Base-by-base conservation (phyloP, 1,140 invertebrate genomes). In the Parasteatoda tepidariorum region DNA sequence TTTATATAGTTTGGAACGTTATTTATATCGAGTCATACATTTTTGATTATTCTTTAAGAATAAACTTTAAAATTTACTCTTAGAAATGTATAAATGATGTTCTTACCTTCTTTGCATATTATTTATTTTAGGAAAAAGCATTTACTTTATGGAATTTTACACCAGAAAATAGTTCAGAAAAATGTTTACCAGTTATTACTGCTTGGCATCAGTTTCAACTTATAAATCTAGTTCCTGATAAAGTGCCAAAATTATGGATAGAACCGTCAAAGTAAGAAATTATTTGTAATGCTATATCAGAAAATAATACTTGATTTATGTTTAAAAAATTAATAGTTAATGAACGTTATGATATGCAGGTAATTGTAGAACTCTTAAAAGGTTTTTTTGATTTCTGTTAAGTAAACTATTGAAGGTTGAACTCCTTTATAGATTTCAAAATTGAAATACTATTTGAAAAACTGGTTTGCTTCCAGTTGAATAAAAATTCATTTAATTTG, bases 111-210 rank as follows among this genome's bases (percentile, higher is more conserved):
- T n/a, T n/a, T n/a, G n/a, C 5, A 28, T 24, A 30, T 9, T 1
- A 30, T 26, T 59, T 24, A 31, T 59, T 73, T 3, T 24, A 73
- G 70, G 15, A 22, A 2, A 59, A 73, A 73, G 55, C 70, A 30
- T 59, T 73, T 2, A 7, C 55, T n/a, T 73, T 22, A 1, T 71
- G 61, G 55, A 90, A 90, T 78, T 96, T 95, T 95, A 91, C 92
- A n/a, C 91, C 93, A 87, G 90, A 92, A 28, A 95, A 95, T 87
- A 91, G 93, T 55, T 92, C 94, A 79, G 92, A 93, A 85, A 96
- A 96, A 88, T 92, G 95, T 84, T 90, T 96, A 73, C 93, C 94
- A 0, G 87, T 96, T 15, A 87, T 94, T 4, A 95, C 93, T 1
- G 91, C 94, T 62, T 94, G 93, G 93, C 93, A 93, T 33, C 70